Evolutionary conservation across 2,113 vertebrate species (phyloP).

Genomic region (Ranitomeya variabilis): DNA sequence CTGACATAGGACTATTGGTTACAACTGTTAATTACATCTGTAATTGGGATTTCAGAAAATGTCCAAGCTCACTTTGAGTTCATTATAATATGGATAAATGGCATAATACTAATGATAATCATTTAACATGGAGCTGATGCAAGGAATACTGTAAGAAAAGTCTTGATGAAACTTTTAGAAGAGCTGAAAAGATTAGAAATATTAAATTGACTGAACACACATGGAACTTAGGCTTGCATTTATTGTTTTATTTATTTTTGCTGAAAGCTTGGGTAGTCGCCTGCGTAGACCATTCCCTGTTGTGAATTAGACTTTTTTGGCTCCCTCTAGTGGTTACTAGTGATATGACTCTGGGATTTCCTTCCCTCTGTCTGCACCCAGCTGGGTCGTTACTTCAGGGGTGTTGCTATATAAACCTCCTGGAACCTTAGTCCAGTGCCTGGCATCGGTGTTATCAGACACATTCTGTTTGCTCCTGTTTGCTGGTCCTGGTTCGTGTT

Average conservation of each 20-base stretch:
- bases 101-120: constrained; percentile 8
- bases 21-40: constrained; percentile 30
- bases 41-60: constrained; percentile 23
- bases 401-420: too few species aligned
- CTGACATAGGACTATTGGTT: constrained; percentile 3
- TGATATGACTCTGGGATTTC: too few species aligned
- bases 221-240: neutral
- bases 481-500: too few species aligned
- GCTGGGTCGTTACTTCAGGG: too few species aligned
- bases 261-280: neutral
- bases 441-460: too few species aligned
- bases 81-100: constrained; percentile 22
- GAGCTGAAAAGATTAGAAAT: neutral
- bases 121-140: neutral
- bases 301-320: too few species aligned
- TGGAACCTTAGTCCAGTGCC: too few species aligned
- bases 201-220: too few species aligned
- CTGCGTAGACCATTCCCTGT: neutral
- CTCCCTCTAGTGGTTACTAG: too few species aligned
- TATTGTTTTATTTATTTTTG: neutral
- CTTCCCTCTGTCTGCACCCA: too few species aligned
- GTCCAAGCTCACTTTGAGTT: neutral
- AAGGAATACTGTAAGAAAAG: neutral
- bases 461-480: too few species aligned
- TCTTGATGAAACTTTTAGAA: neutral